Conservation (phyloP, 2,888 invertebrate species). For the Scrobipalpa costella region DNA sequence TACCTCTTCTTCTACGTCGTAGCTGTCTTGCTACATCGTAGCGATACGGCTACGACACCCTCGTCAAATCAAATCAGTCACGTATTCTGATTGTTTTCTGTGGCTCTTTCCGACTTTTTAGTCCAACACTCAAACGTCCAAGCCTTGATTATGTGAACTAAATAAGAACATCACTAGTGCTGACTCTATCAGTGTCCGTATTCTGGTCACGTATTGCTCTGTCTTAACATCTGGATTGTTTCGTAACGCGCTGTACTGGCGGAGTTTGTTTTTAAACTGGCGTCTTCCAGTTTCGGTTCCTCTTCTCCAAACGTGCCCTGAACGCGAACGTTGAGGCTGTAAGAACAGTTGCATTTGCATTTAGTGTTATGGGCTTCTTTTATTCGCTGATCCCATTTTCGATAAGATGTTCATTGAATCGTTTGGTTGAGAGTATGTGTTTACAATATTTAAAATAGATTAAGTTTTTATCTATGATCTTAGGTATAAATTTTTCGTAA, state of each 20-base stretch:
- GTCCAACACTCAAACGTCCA: background rate
- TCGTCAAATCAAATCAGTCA: too few relatives aligned
- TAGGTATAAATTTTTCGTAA: too few relatives aligned
- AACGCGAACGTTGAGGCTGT: slow-evolving; percentile 19
- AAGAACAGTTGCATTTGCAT: slow-evolving; percentile 28
- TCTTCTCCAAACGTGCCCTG: slow-evolving; percentile 41
- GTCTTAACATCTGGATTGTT: slow-evolving; percentile 77
- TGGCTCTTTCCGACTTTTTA: too few relatives aligned
- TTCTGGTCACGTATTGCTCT: slow-evolving; percentile 64
- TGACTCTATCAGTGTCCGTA: slow-evolving; percentile 31
- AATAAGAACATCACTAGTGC: slow-evolving; percentile 6
- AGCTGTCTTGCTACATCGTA: too few relatives aligned
- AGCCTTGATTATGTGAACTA: background rate
- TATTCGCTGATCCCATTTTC: slow-evolving; percentile 21
- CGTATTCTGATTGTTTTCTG: too few relatives aligned
- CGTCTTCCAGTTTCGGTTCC: slow-evolving; percentile 52
- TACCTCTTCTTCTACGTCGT: too few relatives aligned
- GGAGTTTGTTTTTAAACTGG: slow-evolving; percentile 67
- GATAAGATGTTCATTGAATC: slow-evolving; percentile 16
- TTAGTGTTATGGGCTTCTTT: slow-evolving; percentile 23
- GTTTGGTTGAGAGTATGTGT: background rate
- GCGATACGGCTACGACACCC: too few relatives aligned
- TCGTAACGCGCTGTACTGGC: slow-evolving; percentile 64
- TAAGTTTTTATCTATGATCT: too few relatives aligned
- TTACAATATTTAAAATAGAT: background rate